These are phyloP conservation scores for Heliornis fulica DNA, from an alignment of 2,113 vertebrate genomes.

Conservation along the genomic window DNA sequence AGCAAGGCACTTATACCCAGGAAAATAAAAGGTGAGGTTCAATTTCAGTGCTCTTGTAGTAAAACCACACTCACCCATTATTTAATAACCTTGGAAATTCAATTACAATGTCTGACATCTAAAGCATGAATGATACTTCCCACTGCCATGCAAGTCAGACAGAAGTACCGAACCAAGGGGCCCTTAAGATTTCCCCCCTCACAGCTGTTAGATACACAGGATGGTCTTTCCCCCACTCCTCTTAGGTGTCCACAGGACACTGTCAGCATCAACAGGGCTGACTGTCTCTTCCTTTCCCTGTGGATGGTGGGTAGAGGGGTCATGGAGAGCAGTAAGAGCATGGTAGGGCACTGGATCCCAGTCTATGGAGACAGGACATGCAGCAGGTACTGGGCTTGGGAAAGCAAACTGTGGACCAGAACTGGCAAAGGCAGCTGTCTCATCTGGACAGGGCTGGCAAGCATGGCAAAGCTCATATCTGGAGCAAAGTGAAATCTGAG, in stretches of 20 bases:
- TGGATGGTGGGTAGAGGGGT: background rate
- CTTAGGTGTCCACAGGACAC: background rate
- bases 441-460: background rate
- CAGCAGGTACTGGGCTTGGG: background rate
- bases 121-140: background rate
- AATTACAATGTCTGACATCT: background rate
- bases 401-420: background rate
- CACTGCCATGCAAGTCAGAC: background rate
- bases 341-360: background rate
- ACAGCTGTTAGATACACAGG: background rate
- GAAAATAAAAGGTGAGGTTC: background rate
- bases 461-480: accelerated
- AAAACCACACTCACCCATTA: background rate
- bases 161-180: background rate
- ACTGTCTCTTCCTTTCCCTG: background rate
- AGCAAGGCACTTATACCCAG: background rate
- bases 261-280: background rate
- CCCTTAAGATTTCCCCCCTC: background rate
- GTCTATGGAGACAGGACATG: background rate
- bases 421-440: background rate
- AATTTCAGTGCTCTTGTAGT: background rate
- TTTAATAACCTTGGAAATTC: background rate
- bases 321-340: background rate
- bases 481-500: background rate
- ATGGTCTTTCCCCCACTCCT: background rate